Conservation (phyloP, 2,888 invertebrate species). For the Athalia circularis region DNA sequence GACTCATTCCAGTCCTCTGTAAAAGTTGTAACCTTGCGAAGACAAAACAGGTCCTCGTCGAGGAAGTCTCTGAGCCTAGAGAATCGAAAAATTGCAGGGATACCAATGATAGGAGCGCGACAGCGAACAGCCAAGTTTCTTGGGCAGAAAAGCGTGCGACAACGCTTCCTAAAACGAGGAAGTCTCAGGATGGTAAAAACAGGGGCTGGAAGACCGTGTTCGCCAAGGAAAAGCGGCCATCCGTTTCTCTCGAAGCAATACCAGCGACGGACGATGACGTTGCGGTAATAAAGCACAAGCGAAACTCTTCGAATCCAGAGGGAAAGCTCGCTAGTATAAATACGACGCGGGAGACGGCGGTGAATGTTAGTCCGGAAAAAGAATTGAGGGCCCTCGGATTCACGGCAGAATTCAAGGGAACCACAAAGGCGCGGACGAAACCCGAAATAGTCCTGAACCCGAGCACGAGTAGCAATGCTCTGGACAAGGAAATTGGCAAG, state of each 20-base stretch:
- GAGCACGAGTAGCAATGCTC: constrained; percentile 59
- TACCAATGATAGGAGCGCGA: constrained; percentile 14
- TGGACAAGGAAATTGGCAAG: constrained; percentile 62
- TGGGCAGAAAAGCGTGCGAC: constrained; percentile 68
- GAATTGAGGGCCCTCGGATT: constrained; percentile 53
- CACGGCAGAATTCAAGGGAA: constrained; percentile 62
- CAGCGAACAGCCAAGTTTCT: constrained; percentile 52
- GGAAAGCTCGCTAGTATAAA: constrained; percentile 57
- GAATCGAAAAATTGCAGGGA: constrained; percentile 49
- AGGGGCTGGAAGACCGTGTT: constrained; percentile 71
- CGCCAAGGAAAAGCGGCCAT: constrained; percentile 70
- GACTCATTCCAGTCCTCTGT: constrained; percentile 61
- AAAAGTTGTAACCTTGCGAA: constrained; percentile 67
- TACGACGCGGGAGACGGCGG: constrained; percentile 25
- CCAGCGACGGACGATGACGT: constrained; percentile 57
- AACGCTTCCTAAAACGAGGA: constrained; percentile 69
- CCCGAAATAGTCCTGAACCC: constrained; percentile 67
- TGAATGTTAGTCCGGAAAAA: constrained; percentile 48
- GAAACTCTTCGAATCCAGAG: constrained; percentile 69
- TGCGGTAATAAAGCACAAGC: constrained; percentile 61
- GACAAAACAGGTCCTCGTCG: constrained; percentile 51
- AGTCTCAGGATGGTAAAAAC: constrained; percentile 67
- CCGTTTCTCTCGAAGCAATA: constrained; percentile 68
- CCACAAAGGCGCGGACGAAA: constrained; percentile 61
- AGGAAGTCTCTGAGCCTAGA: background rate